These are phyloP conservation scores for Zaprionus gabonicus DNA, from an alignment of 1,140 invertebrate genomes.

Conservation along the genomic window DNA sequence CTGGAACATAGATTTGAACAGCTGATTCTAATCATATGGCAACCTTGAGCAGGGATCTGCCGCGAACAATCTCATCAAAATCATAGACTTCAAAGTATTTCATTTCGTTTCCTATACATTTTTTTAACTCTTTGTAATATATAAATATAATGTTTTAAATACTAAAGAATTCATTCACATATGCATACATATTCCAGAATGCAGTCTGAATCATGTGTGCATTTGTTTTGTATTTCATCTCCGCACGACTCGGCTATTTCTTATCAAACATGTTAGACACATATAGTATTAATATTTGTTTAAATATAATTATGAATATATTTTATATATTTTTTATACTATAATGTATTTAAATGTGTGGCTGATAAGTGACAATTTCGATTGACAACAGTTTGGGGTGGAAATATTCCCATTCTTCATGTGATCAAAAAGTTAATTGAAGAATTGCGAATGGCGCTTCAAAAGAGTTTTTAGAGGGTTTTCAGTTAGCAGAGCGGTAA, in stretches of 20 bases:
- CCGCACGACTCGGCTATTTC: neutral
- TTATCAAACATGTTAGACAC: neutral
- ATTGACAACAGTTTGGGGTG: neutral
- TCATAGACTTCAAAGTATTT: no score
- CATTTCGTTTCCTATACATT: no score
- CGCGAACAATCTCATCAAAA: no score
- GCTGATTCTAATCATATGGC: no score
- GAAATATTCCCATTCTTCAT: conserved; percentile 7
- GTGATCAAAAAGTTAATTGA: conserved; percentile 20
- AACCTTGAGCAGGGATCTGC: no score
- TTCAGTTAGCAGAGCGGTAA: conserved; percentile 48
- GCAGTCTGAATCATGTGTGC: neutral
- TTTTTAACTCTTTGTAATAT: no score
- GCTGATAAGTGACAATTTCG: conserved; percentile 13
- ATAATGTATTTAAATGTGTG: neutral
- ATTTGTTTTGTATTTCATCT: neutral
- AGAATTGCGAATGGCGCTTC: conserved; percentile 14
- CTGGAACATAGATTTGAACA: no score
- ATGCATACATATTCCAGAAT: neutral
- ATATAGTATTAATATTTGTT: neutral
- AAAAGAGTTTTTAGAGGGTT: conserved; percentile 34
- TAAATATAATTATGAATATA: neutral
- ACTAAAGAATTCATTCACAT: no score
- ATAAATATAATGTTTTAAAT: no score
- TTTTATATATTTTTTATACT: neutral